These are phyloP conservation scores for Helicorthomorpha holstii DNA, from an alignment of 1,140 invertebrate species.

Conservation along the genomic window DNA sequence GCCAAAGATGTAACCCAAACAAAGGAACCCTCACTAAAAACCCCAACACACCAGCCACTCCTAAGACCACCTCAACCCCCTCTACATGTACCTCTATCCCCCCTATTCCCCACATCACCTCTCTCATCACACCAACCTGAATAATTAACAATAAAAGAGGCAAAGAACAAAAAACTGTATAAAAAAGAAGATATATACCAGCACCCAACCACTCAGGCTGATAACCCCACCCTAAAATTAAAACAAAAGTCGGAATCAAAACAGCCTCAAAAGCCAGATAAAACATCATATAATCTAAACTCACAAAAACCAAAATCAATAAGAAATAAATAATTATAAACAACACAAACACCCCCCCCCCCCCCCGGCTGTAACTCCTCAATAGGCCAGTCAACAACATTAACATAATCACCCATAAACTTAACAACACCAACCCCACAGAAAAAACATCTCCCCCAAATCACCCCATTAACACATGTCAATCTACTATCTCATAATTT, in stretches of 20 bases:
- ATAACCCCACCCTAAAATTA: background rate
- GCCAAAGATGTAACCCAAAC: slow-evolving; percentile 37
- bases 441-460: too few relatives aligned
- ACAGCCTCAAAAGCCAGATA: background rate
- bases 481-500: too few relatives aligned
- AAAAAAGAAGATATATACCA: background rate
- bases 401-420: too few relatives aligned
- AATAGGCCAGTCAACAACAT: too few relatives aligned
- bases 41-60: background rate
- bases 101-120: background rate
- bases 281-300: background rate
- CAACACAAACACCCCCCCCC: background rate
- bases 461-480: too few relatives aligned
- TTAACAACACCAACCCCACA: too few relatives aligned
- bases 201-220: background rate
- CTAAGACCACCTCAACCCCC: background rate
- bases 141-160: background rate
- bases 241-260: background rate
- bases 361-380: too few relatives aligned
- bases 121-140: background rate
- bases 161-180: background rate
- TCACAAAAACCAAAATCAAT: background rate
- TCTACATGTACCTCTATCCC: background rate
- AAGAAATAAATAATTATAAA: background rate
- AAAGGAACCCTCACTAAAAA: slow-evolving; percentile 1